phyloP scores from a whole-genome alignment of 2,113 vertebrate species.

The Balaenoptera acutorostrata region DNA sequence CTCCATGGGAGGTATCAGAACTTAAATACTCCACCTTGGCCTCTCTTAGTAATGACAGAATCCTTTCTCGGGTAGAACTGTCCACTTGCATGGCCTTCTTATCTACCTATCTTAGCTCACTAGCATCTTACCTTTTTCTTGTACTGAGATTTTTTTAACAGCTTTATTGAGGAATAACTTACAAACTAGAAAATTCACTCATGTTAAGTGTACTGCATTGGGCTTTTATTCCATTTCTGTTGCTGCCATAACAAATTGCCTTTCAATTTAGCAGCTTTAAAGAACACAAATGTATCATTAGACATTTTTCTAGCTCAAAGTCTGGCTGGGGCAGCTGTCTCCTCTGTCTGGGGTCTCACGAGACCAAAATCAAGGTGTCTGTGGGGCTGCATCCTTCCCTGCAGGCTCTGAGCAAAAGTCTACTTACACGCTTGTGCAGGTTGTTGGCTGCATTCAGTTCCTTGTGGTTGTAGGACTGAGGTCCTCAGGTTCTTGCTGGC shows the following conservation, averaged over 20 bases:
- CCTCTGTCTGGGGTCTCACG: too few relatives aligned
- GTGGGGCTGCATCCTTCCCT: fast-evolving
- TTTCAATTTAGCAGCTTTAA: background rate
- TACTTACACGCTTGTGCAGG: too few relatives aligned
- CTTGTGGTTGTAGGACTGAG: background rate
- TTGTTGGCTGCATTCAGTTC: background rate
- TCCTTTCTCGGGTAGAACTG: background rate
- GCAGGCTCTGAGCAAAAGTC: background rate
- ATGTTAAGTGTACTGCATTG: background rate
- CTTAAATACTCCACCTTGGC: background rate
- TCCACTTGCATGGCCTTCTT: background rate
- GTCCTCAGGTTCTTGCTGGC: fast-evolving
- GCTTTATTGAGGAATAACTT: background rate
- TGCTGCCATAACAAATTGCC: background rate
- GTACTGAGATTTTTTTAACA: background rate
- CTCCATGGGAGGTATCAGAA: background rate
- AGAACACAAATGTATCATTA: background rate
- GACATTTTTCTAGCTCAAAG: background rate
- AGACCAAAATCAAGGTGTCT: background rate
- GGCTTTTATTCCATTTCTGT: background rate
- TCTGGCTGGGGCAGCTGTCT: background rate
- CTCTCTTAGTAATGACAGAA: background rate
- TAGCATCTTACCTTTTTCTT: background rate
- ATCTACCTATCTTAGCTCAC: background rate
- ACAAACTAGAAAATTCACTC: background rate